Evolutionary conservation across 2,888 invertebrate genomes (phyloP).

Genomic region (Stictocephala bisonia): DNA sequence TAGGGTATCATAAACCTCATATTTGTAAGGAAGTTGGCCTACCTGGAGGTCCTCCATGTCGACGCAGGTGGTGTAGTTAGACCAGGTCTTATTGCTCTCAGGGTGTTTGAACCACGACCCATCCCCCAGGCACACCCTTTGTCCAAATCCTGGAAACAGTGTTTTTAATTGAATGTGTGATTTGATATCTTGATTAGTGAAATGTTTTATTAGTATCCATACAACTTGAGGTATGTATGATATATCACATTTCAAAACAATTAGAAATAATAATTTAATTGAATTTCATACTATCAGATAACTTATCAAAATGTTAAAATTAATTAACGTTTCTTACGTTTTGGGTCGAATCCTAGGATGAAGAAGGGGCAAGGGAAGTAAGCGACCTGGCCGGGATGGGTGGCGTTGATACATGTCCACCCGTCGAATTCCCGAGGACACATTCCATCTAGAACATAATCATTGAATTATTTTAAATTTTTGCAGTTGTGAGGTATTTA

Average conservation of each 20-base stretch:
- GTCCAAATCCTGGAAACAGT: slow-evolving; percentile 62
- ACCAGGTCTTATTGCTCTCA: slow-evolving; percentile 76
- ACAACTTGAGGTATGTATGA: not conserved
- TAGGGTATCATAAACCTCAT: not conserved
- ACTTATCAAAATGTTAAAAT: not conserved
- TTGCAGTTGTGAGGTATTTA: too few relatives aligned
- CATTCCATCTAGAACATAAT: not conserved
- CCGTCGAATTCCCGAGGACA: slow-evolving; percentile 82
- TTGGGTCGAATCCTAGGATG: slow-evolving; percentile 75
- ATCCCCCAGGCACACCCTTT: slow-evolving; percentile 69
- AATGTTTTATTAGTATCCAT: not conserved
- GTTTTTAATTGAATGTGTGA: too few relatives aligned
- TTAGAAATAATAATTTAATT: not conserved
- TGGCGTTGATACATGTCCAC: slow-evolving; percentile 84
- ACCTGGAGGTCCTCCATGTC: slow-evolving; percentile 74
- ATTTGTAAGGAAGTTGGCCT: not conserved
- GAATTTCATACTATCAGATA: not conserved
- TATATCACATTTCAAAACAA: not conserved
- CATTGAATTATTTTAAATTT: too few relatives aligned
- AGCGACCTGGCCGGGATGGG: slow-evolving; percentile 75
- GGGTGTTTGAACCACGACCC: slow-evolving; percentile 77
- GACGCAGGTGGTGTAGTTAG: slow-evolving; percentile 86
- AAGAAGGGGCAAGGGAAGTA: slow-evolving; percentile 77
- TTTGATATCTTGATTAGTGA: too few relatives aligned
- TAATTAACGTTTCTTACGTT: slow-evolving; percentile 63